Evolutionary conservation across 2,797 vertebrate genomes (phyloP), one percentile per base, ranked within the genome.

Genomic region (Tinamus major): DNA sequence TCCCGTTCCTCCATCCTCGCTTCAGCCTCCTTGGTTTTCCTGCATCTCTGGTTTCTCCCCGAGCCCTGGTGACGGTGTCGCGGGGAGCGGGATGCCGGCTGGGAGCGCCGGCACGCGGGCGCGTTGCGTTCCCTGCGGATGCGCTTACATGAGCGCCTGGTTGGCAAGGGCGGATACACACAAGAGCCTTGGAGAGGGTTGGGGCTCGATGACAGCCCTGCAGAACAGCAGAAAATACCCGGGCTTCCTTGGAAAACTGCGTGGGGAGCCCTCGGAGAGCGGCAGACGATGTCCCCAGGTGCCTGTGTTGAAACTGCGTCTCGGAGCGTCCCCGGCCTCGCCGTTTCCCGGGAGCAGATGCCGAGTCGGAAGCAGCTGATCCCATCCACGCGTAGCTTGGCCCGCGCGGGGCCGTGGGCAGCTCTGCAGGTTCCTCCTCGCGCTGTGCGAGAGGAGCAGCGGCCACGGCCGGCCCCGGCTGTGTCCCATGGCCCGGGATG

Each of bases 141-240:
- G 89, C 51, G 41, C 44, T 39, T 59, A 1, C 16, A 0, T 23
- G 51, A 51, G 37, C 49, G 9, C 29, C 33, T 35, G 24, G 9
- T 37, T 17, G 24, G 37, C 18, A 20, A 44, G 49, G 19, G 4
- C 35, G 39, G 39, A 31, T 24, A 1, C 0, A 1, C 29, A 18
- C 61, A 55, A 26, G 44, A 81, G 33, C 63, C 20, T 64, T 16
- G 1, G 1, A 21, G 58, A 49, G 44, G 59, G 6, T 35, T 39
- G 39, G 26, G 26, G 24, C 37, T 71, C 65, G 44, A 20, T 81
- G 64, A n/a, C 42, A 26, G 41, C 18, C 44, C n/a, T 46, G 9
- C 64, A 35, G 17, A 64, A 58, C 46, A 10, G 41, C 26, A 61
- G 51, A 42, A 71, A 33, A 70, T 37, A 55, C 6, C 42, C 0